Percentiles rank a stretch among this genome's conserved stretches.
These are phyloP conservation scores for Loris lydekkerianus DNA, from an alignment of 2,797 vertebrate genomes.

Conservation along the genomic window DNA sequence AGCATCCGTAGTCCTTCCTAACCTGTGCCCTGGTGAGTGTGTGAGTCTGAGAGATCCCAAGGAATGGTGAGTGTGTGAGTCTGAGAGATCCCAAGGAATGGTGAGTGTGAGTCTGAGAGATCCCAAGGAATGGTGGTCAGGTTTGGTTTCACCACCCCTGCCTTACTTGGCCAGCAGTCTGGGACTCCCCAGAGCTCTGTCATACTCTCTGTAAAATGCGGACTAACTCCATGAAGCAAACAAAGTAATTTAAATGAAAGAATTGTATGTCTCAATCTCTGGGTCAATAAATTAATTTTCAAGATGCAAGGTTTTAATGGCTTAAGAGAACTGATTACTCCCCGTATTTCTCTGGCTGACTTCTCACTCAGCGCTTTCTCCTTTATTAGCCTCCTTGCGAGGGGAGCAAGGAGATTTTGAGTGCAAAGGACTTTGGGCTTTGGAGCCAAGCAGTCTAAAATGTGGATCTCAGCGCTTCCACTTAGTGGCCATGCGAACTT, in stretches of 20 bases:
- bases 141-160: neutral
- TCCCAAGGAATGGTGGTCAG: neutral
- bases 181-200: neutral
- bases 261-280: neutral
- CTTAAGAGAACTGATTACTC: neutral
- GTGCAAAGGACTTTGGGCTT: neutral
- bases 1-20: neutral
- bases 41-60: neutral
- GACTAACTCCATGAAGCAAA: neutral
- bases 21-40: neutral
- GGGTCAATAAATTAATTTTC: slow-evolving; percentile 12
- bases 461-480: neutral
- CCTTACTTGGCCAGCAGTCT: neutral
- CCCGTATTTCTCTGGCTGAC: neutral
- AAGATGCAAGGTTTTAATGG: neutral
- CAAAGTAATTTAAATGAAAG: slow-evolving; percentile 24
- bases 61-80: neutral
- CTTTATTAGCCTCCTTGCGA: neutral
- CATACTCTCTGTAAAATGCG: slow-evolving; percentile 11
- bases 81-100: neutral
- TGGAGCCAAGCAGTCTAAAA: neutral
- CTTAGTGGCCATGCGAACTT: neutral
- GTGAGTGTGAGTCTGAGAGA: neutral
- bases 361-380: neutral
- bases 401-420: neutral